A percentile compares a stretch with the other conserved stretches of the same genome.
These are phyloP conservation scores for Agapostemon virescens DNA, from an alignment of 2,888 invertebrate species.

Conservation along the genomic window DNA sequence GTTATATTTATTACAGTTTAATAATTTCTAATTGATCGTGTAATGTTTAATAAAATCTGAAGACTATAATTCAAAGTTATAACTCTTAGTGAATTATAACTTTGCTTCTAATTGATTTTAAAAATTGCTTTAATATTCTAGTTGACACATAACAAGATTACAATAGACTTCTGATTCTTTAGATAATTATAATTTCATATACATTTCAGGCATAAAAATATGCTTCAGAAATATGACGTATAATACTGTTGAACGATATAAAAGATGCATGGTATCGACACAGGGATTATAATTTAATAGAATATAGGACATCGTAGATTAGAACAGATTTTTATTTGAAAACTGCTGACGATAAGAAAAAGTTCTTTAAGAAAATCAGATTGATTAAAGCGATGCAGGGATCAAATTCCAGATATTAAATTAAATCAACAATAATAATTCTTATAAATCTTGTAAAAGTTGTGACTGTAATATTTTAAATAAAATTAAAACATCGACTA, in stretches of 20 bases:
- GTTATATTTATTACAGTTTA: neutral
- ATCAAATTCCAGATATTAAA: neutral
- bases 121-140: neutral
- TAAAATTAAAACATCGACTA: too few species aligned
- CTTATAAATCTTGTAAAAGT: too few species aligned
- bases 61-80: neutral
- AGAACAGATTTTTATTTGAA: neutral
- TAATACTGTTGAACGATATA: too few species aligned
- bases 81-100: too few species aligned
- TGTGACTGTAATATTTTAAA: too few species aligned
- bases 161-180: neutral
- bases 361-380: neutral
- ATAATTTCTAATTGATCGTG: neutral
- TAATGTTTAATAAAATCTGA: neutral
- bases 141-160: neutral
- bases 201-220: too few species aligned
- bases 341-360: neutral
- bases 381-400: neutral
- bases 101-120: neutral
- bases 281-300: too few species aligned
- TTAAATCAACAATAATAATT: too few species aligned
- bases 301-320: neutral
- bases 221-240: too few species aligned
- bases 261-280: too few species aligned
- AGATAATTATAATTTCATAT: neutral